These are phyloP conservation scores for Psephotus haematonotus DNA, from an alignment of 2,113 vertebrate genomes.

Conservation along the genomic window DNA sequence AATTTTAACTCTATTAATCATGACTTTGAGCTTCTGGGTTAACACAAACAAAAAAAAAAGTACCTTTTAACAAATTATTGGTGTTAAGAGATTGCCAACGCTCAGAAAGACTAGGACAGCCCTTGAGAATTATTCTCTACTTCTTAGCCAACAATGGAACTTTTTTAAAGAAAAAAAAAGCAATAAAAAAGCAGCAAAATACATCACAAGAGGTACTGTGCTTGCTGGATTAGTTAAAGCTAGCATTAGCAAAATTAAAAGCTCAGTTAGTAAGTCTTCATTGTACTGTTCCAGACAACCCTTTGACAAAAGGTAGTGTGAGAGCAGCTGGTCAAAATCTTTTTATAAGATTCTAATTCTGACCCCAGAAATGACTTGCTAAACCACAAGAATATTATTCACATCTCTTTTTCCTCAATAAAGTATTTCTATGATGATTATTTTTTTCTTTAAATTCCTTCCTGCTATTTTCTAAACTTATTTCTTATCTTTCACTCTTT, in stretches of 20 bases:
- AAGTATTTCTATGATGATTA: not conserved
- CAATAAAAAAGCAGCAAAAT: not conserved
- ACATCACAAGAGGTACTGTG: not conserved
- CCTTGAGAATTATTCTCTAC: not conserved
- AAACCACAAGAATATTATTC: not conserved
- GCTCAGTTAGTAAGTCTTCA: not conserved
- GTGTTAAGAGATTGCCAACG: not conserved
- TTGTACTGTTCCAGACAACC: not conserved
- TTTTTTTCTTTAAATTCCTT: not conserved
- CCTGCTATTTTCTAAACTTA: not conserved
- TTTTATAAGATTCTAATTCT: not conserved
- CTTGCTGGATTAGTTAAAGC: not conserved
- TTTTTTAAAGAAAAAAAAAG: not conserved
- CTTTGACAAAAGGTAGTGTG: not conserved
- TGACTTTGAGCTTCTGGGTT: not conserved
- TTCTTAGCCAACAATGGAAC: not conserved
- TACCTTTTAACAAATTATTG: not conserved
- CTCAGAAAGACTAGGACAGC: not conserved
- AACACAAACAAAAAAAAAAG: not conserved
- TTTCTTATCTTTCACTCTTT: not conserved
- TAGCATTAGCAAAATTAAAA: not conserved
- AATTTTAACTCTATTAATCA: not conserved
- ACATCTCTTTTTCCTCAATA: accelerated
- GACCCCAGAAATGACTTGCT: not conserved
- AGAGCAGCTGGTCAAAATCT: not conserved